These are phyloP conservation scores for Tachyglossus aculeatus DNA, from an alignment of 2,797 vertebrate genomes.

Conservation along the genomic window DNA sequence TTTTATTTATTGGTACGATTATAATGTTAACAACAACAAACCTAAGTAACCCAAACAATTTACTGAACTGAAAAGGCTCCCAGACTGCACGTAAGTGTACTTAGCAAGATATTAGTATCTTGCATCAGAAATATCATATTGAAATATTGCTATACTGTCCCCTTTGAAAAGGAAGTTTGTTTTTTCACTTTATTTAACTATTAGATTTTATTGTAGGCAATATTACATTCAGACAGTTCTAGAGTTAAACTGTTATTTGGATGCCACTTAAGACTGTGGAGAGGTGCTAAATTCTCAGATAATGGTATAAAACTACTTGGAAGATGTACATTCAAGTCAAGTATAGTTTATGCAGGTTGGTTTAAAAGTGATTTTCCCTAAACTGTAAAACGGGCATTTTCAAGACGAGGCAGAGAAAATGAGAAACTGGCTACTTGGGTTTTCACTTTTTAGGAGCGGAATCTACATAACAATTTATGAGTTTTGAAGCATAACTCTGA, in stretches of 20 bases:
- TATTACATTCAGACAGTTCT: slow-evolving; percentile 51
- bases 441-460: not conserved
- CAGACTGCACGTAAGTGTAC: slow-evolving; percentile 18
- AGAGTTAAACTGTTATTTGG: slow-evolving; percentile 27
- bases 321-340: slow-evolving; percentile 31
- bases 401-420: not conserved
- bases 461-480: too few relatives aligned
- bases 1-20: slow-evolving; percentile 32
- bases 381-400: not conserved
- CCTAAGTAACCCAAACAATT: not conserved
- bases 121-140: slow-evolving; percentile 6
- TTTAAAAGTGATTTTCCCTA: slow-evolving; percentile 19
- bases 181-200: slow-evolving; percentile 53
- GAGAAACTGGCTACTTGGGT: not conserved
- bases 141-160: slow-evolving; percentile 22
- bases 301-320: slow-evolving; percentile 29
- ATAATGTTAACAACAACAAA: slow-evolving; percentile 23
- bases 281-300: slow-evolving; percentile 25
- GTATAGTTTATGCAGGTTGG: slow-evolving; percentile 2
- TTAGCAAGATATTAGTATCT: slow-evolving; percentile 35
- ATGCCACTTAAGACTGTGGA: not conserved
- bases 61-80: not conserved
- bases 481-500: too few relatives aligned
- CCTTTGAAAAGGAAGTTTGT: slow-evolving; percentile 30
- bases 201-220: slow-evolving; percentile 30